Conservation (phyloP, 1,140 invertebrate species). For the Cotesia vestalis region DNA sequence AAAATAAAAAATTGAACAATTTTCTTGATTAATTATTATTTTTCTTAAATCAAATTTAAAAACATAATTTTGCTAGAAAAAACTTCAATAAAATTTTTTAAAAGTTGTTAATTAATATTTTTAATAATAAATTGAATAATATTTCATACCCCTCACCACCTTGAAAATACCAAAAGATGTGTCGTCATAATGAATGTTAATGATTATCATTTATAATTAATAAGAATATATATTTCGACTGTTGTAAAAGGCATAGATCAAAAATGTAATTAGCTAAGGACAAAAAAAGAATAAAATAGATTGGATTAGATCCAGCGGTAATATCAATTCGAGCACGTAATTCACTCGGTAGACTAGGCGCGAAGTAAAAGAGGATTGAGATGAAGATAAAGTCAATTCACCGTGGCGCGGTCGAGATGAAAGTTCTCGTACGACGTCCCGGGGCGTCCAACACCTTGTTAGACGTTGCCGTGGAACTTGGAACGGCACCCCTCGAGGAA, state of each 20-base stretch:
- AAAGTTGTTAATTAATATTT: too few relatives aligned
- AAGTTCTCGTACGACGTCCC: slow-evolving; percentile 51
- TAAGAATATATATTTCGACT: background rate
- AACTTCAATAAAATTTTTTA: too few relatives aligned
- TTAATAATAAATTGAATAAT: too few relatives aligned
- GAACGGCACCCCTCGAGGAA: slow-evolving; percentile 56
- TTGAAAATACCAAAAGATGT: too few relatives aligned
- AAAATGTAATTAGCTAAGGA: background rate
- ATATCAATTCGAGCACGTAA: slow-evolving; percentile 59
- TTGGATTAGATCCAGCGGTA: slow-evolving; percentile 22
- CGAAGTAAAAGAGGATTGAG: slow-evolving; percentile 49
- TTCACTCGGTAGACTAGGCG: slow-evolving; percentile 51
- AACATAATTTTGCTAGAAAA: too few relatives aligned
- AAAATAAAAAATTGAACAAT: too few relatives aligned
- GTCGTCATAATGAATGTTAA: background rate
- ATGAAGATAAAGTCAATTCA: slow-evolving; percentile 61
- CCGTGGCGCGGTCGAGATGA: slow-evolving; percentile 56
- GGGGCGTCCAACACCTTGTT: slow-evolving; percentile 62
- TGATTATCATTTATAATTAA: background rate
- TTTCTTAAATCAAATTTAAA: too few relatives aligned
- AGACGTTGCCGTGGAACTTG: slow-evolving; percentile 53
- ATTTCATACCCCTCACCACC: too few relatives aligned
- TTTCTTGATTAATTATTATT: too few relatives aligned
- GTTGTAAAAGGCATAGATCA: too few relatives aligned
- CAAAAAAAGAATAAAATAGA: background rate